Base-by-base conservation (phyloP, 30 jellyfish, hydroid and myxozoan genomes). In the Rhopilema esculentum region DNA sequence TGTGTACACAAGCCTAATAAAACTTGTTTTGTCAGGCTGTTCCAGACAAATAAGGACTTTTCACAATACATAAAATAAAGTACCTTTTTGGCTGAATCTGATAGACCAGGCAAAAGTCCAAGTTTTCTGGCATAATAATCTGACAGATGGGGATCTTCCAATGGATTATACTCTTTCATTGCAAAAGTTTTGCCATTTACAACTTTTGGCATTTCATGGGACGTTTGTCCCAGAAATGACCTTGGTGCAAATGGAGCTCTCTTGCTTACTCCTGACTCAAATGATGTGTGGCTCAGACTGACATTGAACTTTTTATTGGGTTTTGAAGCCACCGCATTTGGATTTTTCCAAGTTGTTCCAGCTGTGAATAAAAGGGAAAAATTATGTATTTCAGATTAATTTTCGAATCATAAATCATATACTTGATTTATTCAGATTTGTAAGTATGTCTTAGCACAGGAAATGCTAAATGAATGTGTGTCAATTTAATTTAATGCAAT, bases 191-290 rank as follows among this genome's bases (percentile, higher is more conserved):
- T 94, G 17, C 98, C 98, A 94, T 94, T 94, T 0, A 94, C 98
- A 84, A 94, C 98, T 84, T 94, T 94, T 61, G 98, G 98, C 75
- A 80, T 72, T 49, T 94, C 97, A 79, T 80, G 68, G 12, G 92
- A 61, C 40, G 95, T 30, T 29, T 79, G 88, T 22, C 96, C 93
- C 0, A 75, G 84, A 74, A 89, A 82, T 2, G 85, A 62, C 66
- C 98, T 61, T 17, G 98, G 92, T 78, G 98, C 98, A 89, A 73
- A 94, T 18, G 98, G 98, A 12, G 98, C 98, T 70, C 91, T 80
- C 24, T 89, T 89, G 74, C 97, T 94, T 28, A 89, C 97, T 6
- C 89, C 78, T 6, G 98, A 89, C 81, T 94, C 97, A 16, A 89
- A 68, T 49, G 98, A 88, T 51, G 89, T 29, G 49, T 89, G 97